These are phyloP conservation scores for Rousettus leschenaultii DNA, from an alignment of 2,113 vertebrate genomes.

Conservation along the genomic window DNA sequence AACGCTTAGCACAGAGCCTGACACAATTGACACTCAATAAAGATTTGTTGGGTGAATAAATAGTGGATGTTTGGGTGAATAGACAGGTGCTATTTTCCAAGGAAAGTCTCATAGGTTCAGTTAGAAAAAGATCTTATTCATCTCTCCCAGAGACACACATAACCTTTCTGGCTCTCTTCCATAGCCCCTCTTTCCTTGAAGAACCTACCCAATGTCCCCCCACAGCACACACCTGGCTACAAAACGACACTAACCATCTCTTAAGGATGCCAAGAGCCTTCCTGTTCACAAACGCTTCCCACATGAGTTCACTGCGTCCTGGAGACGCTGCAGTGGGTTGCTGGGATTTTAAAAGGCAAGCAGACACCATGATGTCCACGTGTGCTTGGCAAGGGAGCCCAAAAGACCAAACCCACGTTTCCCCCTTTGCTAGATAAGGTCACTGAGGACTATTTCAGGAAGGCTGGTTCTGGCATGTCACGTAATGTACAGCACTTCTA, in stretches of 20 bases:
- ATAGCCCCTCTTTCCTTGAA: not conserved
- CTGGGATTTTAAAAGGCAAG: not conserved
- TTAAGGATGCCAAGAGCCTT: fast-evolving
- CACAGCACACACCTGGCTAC: not conserved
- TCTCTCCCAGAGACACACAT: not conserved
- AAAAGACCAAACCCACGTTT: not conserved
- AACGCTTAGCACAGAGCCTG: not conserved
- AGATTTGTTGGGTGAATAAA: not conserved
- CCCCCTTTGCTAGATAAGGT: not conserved
- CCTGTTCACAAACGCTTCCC: not conserved
- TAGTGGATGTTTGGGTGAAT: not conserved
- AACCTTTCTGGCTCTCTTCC: not conserved
- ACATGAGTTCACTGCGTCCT: too few relatives aligned
- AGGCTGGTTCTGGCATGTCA: not conserved
- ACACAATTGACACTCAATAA: not conserved
- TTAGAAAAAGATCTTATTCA: not conserved
- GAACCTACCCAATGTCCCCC: not conserved
- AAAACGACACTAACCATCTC: too few relatives aligned
- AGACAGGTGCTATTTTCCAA: not conserved
- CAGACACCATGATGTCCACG: fast-evolving
- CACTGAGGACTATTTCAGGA: not conserved
- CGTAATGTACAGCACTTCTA: not conserved
- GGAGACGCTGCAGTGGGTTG: not conserved
- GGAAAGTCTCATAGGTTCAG: not conserved
- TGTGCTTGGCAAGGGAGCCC: fast-evolving